Percentiles rank a stretch among this genome's conserved stretches.
Conservation (phyloP, 2,113 vertebrate genomes). For the Steatornis caripensis region DNA sequence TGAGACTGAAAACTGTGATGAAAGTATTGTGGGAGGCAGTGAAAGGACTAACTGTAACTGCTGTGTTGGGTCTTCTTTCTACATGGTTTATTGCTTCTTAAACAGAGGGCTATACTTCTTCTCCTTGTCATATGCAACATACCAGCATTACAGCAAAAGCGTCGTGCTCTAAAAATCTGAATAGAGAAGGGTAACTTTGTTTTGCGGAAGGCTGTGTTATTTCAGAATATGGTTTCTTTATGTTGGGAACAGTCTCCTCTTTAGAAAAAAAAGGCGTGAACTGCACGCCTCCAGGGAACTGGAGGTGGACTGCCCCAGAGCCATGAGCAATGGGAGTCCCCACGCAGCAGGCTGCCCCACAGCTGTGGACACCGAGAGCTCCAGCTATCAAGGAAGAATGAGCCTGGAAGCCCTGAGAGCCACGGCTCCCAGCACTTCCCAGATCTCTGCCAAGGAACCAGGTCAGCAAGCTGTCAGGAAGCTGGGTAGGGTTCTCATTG, state of each 20-base stretch:
- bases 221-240: background rate
- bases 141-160: background rate
- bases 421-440: background rate
- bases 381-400: background rate
- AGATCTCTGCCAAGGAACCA: conserved; percentile 46
- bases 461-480: conserved; percentile 53
- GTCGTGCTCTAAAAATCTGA: background rate
- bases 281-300: background rate
- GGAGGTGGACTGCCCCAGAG: background rate
- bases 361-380: background rate
- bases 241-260: background rate
- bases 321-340: background rate
- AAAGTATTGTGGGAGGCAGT: background rate
- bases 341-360: background rate
- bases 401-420: conserved; percentile 34
- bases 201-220: background rate
- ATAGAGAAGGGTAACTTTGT: background rate
- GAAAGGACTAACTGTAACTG: background rate
- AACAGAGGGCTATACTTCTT: background rate
- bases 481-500: conserved; percentile 8
- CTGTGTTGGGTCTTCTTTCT: accelerated
- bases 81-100: background rate
- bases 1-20: background rate
- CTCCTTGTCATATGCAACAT: background rate
- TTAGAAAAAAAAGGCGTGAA: background rate